A percentile compares a stretch with the other conserved stretches of the same genome.
phyloP scores from a whole-genome alignment of 2,888 invertebrate genomes.

The Danaus chrysippus region DNA sequence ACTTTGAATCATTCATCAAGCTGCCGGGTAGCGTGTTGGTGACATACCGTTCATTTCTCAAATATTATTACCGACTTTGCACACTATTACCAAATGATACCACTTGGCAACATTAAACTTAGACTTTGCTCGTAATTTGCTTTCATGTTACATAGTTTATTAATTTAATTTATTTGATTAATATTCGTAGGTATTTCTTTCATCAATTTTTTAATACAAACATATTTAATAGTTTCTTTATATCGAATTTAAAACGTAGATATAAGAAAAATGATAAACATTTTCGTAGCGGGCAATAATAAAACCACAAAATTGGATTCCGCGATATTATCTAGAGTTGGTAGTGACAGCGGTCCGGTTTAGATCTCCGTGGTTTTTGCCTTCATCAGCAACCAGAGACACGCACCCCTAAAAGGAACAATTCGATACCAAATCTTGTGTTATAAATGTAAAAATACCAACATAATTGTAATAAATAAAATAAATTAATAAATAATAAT shows the following conservation, averaged over 20 bases:
- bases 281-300: constrained; percentile 68
- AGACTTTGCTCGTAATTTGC: neutral
- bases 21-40: constrained; percentile 54
- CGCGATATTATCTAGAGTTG: constrained; percentile 70
- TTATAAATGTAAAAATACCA: neutral
- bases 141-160: neutral
- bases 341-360: constrained; percentile 43
- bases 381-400: constrained; percentile 23
- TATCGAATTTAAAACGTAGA: constrained; percentile 1
- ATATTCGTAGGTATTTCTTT: constrained; percentile 4
- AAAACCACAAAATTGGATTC: constrained; percentile 78
- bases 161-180: neutral
- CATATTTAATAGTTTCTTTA: no score
- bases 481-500: neutral
- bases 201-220: neutral
- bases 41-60: constrained; percentile 71
- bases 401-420: constrained; percentile 16
- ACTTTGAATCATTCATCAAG: constrained; percentile 63
- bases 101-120: constrained; percentile 16
- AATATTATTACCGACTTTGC: constrained; percentile 61
- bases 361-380: constrained; percentile 43
- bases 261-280: constrained; percentile 53
- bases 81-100: constrained; percentile 37
- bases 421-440: constrained; percentile 8
- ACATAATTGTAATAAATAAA: no score